A percentile compares a stretch with the other conserved stretches of the same genome.
phyloP scores from a whole-genome alignment of 2,888 invertebrate genomes.

The Mesodorylaimus sp. region DNA sequence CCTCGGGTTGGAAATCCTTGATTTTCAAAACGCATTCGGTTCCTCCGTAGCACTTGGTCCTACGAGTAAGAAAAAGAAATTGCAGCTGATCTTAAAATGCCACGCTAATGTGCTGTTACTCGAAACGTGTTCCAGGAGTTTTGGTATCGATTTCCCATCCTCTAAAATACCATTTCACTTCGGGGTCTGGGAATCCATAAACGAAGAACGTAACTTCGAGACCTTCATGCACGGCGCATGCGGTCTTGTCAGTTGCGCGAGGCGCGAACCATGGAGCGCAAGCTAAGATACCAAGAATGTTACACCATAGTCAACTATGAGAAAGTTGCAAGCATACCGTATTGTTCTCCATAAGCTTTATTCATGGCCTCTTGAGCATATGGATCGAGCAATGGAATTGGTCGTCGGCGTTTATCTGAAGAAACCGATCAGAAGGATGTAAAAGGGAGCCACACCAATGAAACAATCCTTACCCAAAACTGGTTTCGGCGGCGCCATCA shows the following conservation, averaged over 20 bases:
- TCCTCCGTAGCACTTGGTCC: conserved; percentile 15
- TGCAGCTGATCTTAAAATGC: no score
- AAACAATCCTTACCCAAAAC: conserved; percentile 18
- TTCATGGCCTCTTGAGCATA: conserved; percentile 26
- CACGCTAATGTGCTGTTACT: background rate
- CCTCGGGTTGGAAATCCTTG: conserved; percentile 41
- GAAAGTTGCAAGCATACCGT: conserved; percentile 14
- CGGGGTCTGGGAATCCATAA: conserved; percentile 86
- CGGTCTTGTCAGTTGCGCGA: conserved; percentile 64
- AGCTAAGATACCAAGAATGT: conserved; percentile 16
- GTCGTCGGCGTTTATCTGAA: conserved; percentile 23
- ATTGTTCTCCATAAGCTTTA: conserved; percentile 25
- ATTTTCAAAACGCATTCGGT: conserved; percentile 31
- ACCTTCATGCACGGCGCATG: conserved; percentile 77
- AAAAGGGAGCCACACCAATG: background rate
- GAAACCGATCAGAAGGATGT: no score
- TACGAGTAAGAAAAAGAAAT: no score
- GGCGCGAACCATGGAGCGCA: conserved; percentile 51
- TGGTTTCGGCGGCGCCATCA: conserved; percentile 21
- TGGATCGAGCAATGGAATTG: conserved; percentile 27
- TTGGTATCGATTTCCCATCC: conserved; percentile 25
- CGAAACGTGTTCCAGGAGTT: conserved; percentile 1
- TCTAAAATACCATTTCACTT: conserved; percentile 28
- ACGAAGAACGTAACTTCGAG: conserved; percentile 78
- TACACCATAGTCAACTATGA: background rate